Conservation (phyloP, 1,140 invertebrate species). For the Cheumatopsyche charites region DNA sequence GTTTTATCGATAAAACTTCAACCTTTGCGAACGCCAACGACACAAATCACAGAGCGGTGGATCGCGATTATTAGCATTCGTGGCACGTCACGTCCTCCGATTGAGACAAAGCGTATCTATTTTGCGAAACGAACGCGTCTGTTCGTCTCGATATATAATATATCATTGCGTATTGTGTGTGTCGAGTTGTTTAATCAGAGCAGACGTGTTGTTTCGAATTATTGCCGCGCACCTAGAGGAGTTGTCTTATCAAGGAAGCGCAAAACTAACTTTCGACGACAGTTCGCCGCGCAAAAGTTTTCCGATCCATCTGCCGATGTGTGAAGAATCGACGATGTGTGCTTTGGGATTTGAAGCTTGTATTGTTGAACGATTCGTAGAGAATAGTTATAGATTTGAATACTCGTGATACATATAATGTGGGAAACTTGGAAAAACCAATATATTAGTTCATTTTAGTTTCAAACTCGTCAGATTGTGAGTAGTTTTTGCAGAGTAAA, state of each 20-base stretch:
- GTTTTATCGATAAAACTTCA: not conserved
- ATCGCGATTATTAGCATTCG: not conserved
- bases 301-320: not conserved
- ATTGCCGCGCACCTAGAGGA: not conserved
- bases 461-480: no score
- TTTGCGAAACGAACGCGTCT: not conserved
- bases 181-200: constrained; percentile 12
- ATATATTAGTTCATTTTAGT: no score
- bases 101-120: constrained; percentile 15
- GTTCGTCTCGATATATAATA: not conserved
- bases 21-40: not conserved
- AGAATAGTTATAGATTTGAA: no score
- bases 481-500: no score
- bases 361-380: no score
- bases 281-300: constrained; percentile 6
- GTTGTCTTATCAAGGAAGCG: no score
- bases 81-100: not conserved
- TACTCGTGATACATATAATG: no score
- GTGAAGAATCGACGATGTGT: not conserved
- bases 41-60: not conserved
- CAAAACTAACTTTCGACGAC: no score
- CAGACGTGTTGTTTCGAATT: constrained; percentile 5
- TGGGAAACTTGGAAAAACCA: no score
- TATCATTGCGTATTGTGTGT: not conserved
- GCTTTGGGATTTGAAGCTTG: no score